phyloP scores from a whole-genome alignment of 2,888 invertebrate genomes.

The Epicampocera succincta region DNA sequence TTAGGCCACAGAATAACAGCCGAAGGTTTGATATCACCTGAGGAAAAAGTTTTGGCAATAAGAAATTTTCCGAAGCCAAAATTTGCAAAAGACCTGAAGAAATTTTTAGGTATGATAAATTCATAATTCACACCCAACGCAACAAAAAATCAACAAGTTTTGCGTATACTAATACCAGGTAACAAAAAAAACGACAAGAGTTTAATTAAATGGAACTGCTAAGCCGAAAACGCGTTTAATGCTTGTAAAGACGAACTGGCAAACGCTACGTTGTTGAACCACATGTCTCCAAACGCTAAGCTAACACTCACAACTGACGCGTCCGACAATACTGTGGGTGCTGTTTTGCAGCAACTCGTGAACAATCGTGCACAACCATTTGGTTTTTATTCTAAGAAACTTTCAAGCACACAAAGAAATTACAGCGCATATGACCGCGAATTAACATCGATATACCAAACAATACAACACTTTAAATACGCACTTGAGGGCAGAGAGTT shows the following conservation, averaged over 20 bases:
- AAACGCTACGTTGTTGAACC: slow-evolving; percentile 45
- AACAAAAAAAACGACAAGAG: slow-evolving; percentile 65
- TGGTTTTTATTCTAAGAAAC: not conserved
- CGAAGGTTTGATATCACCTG: not conserved
- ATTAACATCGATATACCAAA: not conserved
- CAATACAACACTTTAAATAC: too few species aligned
- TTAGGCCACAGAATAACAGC: slow-evolving; percentile 11
- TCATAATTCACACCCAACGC: slow-evolving; percentile 33
- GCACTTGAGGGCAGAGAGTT: too few species aligned
- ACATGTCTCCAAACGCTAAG: slow-evolving; percentile 48
- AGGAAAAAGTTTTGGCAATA: not conserved
- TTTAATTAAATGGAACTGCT: slow-evolving; percentile 47
- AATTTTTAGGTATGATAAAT: slow-evolving; percentile 13
- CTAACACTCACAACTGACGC: slow-evolving; percentile 56
- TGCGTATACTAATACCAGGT: not conserved
- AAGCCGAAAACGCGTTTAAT: slow-evolving; percentile 52
- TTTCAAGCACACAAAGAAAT: not conserved
- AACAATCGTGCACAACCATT: not conserved
- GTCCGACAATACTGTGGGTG: slow-evolving; percentile 45
- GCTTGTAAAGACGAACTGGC: slow-evolving; percentile 53
- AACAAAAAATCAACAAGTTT: not conserved
- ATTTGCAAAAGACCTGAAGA: not conserved
- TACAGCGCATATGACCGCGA: slow-evolving; percentile 13
- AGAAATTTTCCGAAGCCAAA: slow-evolving; percentile 5
- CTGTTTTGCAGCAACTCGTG: slow-evolving; percentile 54